Evolutionary conservation across 2,888 invertebrate species (phyloP).

Genomic region (Torymus tubicola): DNA sequence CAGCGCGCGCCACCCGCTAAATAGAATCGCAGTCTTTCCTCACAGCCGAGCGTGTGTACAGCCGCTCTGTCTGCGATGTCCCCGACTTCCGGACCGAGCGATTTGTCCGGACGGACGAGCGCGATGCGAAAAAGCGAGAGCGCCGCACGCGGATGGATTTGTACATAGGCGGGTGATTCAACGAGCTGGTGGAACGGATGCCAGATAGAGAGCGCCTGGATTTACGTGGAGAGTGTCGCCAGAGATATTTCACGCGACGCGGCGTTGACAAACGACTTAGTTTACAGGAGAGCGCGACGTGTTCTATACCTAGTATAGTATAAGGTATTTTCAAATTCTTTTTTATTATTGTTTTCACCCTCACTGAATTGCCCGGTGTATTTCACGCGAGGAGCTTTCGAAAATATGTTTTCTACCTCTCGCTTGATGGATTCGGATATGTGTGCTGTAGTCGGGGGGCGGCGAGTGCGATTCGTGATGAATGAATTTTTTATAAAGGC

Average conservation of each 20-base stretch:
- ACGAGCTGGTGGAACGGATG: background rate
- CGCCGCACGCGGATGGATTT: background rate
- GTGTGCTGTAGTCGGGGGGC: too few species aligned
- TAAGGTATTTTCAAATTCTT: background rate
- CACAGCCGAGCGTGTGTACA: too few species aligned
- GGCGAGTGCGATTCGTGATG: too few species aligned
- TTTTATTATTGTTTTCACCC: slow-evolving; percentile 5
- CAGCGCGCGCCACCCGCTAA: slow-evolving; percentile 64
- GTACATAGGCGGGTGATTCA: background rate
- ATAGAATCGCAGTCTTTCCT: slow-evolving; percentile 68
- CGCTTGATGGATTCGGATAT: slow-evolving; percentile 1
- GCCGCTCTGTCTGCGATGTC: too few species aligned
- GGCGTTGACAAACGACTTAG: slow-evolving; percentile 49
- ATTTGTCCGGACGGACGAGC: background rate
- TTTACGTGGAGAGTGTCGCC: slow-evolving; percentile 21
- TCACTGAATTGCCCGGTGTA: too few species aligned
- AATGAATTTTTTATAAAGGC: too few species aligned
- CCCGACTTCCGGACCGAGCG: background rate
- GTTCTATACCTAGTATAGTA: background rate
- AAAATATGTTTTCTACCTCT: slow-evolving; percentile 23
- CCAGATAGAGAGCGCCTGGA: slow-evolving; percentile 28
- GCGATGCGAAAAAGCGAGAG: background rate
- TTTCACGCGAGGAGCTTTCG: background rate
- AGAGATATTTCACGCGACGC: slow-evolving; percentile 38
- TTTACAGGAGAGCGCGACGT: slow-evolving; percentile 19